Percentiles rank a stretch among this genome's conserved stretches.
Conservation (phyloP, 2,888 invertebrate species). For the Chorisops tibialis region DNA sequence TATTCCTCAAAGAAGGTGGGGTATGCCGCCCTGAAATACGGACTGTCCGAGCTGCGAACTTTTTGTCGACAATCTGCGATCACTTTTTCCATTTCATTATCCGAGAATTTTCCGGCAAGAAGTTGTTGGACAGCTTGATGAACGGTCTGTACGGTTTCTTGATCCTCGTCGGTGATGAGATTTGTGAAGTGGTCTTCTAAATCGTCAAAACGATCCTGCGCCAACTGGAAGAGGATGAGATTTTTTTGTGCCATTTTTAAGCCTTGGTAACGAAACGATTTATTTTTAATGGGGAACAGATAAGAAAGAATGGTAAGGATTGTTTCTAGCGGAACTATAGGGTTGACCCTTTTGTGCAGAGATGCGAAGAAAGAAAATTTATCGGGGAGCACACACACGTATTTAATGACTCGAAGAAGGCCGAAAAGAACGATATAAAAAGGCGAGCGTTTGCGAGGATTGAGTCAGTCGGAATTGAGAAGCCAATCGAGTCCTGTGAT, state of each 20-base stretch:
- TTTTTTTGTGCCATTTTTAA: background rate
- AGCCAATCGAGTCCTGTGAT: too few relatives aligned
- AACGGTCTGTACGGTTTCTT: slow-evolving; percentile 44
- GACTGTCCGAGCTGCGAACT: slow-evolving; percentile 45
- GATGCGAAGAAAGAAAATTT: too few relatives aligned
- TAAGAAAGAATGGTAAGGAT: too few relatives aligned
- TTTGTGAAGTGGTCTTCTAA: slow-evolving; percentile 47
- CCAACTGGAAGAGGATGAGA: slow-evolving; percentile 38
- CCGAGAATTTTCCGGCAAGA: slow-evolving; percentile 45
- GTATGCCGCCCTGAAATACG: slow-evolving; percentile 46
- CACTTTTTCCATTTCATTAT: slow-evolving; percentile 44
- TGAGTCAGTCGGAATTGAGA: too few relatives aligned
- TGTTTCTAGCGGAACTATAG: too few relatives aligned
- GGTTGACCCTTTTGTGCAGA: too few relatives aligned
- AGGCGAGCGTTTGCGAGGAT: too few relatives aligned
- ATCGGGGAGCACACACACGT: too few relatives aligned
- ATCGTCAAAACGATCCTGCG: slow-evolving; percentile 41
- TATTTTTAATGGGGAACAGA: too few relatives aligned
- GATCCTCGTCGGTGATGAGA: slow-evolving; percentile 45
- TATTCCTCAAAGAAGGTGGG: slow-evolving; percentile 25
- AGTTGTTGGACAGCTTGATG: slow-evolving; percentile 47
- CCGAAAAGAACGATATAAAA: too few relatives aligned
- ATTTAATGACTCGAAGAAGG: too few relatives aligned
- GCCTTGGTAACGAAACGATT: slow-evolving; percentile 37
- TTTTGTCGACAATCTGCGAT: slow-evolving; percentile 46